A percentile compares a stretch with the other conserved stretches of the same genome.
These are phyloP conservation scores for Sylvia atricapilla DNA, from an alignment of 2,113 vertebrate genomes.

Conservation along the genomic window DNA sequence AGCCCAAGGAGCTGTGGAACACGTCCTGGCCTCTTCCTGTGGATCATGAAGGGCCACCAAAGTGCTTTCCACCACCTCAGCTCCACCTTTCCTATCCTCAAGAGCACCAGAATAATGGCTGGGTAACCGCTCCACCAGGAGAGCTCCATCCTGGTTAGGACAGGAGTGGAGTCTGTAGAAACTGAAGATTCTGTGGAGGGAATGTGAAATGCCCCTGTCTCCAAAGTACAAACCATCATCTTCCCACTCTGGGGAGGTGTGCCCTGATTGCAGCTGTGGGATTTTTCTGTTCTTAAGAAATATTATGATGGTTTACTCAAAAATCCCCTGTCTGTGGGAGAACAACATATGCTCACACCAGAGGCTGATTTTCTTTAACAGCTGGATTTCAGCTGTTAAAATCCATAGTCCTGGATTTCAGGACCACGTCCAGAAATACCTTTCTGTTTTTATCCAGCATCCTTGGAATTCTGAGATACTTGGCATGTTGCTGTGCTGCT, in stretches of 20 bases:
- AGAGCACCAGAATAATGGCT: neutral
- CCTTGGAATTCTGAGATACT: neutral
- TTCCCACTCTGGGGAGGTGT: neutral
- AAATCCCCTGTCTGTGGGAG: neutral
- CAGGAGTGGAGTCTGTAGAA: constrained; percentile 3
- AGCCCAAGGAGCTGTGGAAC: neutral
- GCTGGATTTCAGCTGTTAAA: neutral
- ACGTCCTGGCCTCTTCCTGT: accelerated
- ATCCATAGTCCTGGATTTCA: neutral
- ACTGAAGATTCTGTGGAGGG: neutral
- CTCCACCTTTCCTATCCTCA: neutral
- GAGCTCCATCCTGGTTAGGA: neutral
- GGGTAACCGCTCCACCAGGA: neutral
- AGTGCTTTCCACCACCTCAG: neutral
- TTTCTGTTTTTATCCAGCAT: neutral
- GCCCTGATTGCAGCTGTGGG: neutral
- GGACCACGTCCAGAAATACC: neutral
- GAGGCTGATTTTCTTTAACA: neutral
- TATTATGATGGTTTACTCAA: neutral
- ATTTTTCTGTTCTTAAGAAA: neutral
- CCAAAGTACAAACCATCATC: neutral
- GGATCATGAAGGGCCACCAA: neutral
- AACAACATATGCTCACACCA: neutral
- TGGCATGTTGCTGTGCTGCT: accelerated
- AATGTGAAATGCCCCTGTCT: neutral